Percentiles rank a stretch among this genome's conserved stretches.
phyloP scores from a whole-genome alignment of 2,797 vertebrate genomes.

The Pygocentrus nattereri region DNA sequence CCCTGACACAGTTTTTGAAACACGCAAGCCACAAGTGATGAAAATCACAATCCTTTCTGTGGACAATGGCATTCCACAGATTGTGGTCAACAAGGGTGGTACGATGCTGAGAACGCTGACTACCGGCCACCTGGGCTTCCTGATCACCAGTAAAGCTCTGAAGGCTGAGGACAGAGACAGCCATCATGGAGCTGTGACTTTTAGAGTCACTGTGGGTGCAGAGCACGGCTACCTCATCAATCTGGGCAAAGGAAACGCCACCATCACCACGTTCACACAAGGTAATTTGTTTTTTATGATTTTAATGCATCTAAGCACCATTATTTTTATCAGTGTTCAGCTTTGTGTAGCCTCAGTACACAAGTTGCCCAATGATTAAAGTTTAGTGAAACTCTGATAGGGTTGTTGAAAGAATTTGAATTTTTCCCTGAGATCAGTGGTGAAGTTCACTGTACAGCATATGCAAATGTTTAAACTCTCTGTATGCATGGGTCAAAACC shows the following conservation, averaged over 20 bases:
- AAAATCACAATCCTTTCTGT: conserved; percentile 87
- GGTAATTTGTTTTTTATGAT: conserved; percentile 77
- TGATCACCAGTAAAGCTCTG: conserved; percentile 92
- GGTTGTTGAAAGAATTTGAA: background rate
- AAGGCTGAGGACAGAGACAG: conserved; percentile 94
- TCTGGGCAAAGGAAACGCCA: conserved; percentile 89
- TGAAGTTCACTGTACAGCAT: background rate
- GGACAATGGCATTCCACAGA: conserved; percentile 90
- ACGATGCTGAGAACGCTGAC: conserved; percentile 84
- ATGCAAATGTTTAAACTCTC: background rate
- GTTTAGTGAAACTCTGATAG: background rate
- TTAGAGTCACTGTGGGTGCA: conserved; percentile 83
- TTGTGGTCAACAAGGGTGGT: conserved; percentile 91
- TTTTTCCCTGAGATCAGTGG: background rate
- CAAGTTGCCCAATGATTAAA: too few relatives aligned
- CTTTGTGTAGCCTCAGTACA: background rate
- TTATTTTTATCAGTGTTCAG: background rate
- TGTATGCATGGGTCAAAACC: background rate
- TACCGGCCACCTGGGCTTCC: conserved; percentile 88
- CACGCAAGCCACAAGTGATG: conserved; percentile 90
- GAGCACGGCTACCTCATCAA: conserved; percentile 92
- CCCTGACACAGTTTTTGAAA: conserved; percentile 91
- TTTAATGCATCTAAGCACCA: too few relatives aligned
- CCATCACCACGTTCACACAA: conserved; percentile 91
- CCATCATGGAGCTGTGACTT: conserved; percentile 79